Evolutionary conservation across 2,888 invertebrate species (phyloP).

Genomic region (Mythimna ferrago): DNA sequence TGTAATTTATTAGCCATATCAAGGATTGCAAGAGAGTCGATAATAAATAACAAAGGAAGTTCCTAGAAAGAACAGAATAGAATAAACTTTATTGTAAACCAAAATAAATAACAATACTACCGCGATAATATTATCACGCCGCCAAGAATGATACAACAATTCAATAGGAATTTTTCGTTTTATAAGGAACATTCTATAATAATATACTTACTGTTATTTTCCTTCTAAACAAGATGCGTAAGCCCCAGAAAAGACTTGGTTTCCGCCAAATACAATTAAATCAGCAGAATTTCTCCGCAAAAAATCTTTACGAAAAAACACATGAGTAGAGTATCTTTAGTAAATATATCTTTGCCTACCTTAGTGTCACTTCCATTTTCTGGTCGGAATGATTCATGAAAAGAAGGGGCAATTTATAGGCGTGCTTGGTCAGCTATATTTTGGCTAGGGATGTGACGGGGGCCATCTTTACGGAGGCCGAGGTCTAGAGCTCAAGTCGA

Average conservation of each 20-base stretch:
- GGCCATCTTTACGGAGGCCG: background rate
- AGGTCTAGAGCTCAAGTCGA: background rate
- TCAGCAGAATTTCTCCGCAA: constrained; percentile 48
- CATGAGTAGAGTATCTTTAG: constrained; percentile 38
- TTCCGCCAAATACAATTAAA: constrained; percentile 34
- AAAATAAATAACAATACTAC: too few species aligned
- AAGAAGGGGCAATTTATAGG: constrained; percentile 72
- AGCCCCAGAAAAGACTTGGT: constrained; percentile 32
- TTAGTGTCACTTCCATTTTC: constrained; percentile 63
- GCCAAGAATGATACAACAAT: background rate
- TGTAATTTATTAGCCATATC: too few species aligned
- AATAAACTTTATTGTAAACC: too few species aligned
- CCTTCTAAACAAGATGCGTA: constrained; percentile 24
- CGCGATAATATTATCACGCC: background rate
- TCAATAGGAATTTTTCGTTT: background rate
- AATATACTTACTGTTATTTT: constrained; percentile 15
- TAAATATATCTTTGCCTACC: constrained; percentile 51
- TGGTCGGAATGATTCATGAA: constrained; percentile 75
- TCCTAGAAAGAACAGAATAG: too few species aligned
- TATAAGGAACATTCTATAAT: constrained; percentile 1
- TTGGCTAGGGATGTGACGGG: constrained; percentile 6
- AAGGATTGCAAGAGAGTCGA: too few species aligned
- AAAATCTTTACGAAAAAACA: constrained; percentile 49
- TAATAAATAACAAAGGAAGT: too few species aligned
- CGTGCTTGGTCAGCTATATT: constrained; percentile 71